A percentile compares a stretch with the other conserved stretches of the same genome.
phyloP scores from a whole-genome alignment of 1,140 invertebrate species.

The Pollicipes pollicipes region DNA sequence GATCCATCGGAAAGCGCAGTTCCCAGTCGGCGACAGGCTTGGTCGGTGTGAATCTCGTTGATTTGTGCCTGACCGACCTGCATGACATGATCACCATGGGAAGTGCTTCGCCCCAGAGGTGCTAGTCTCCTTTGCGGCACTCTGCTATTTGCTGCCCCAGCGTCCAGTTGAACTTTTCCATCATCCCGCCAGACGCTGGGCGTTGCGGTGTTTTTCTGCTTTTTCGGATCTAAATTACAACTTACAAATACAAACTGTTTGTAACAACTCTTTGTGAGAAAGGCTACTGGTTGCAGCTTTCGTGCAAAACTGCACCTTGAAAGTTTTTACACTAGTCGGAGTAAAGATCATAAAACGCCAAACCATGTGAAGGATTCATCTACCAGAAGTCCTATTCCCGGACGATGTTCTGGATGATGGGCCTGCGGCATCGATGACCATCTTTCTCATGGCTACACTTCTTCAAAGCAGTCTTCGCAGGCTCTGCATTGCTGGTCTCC shows the following conservation, averaged over 20 bases:
- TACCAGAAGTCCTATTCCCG: not conserved
- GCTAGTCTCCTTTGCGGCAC: not conserved
- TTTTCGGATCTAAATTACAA: not conserved
- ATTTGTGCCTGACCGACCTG: not conserved
- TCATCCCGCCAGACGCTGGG: not conserved
- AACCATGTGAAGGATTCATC: not conserved
- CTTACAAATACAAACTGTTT: no score
- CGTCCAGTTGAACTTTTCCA: not conserved
- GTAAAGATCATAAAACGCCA: not conserved
- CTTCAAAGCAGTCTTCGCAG: not conserved
- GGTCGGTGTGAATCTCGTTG: not conserved
- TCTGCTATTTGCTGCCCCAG: not conserved
- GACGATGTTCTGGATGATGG: not conserved
- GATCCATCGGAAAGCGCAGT: no score
- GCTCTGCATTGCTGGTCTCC: not conserved
- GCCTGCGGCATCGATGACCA: constrained; percentile 1
- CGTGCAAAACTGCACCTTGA: not conserved
- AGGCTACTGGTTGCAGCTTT: constrained; percentile 1
- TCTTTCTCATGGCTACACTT: constrained; percentile 2
- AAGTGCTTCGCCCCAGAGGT: not conserved
- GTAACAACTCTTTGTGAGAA: no score
- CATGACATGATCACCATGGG: not conserved
- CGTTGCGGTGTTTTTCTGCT: not conserved
- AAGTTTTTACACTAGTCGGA: constrained; percentile 2
- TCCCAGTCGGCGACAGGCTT: no score